Base-by-base conservation (phyloP, 92 coral and sea anemone genomes). In the Palythoa heliodiscus region DNA sequence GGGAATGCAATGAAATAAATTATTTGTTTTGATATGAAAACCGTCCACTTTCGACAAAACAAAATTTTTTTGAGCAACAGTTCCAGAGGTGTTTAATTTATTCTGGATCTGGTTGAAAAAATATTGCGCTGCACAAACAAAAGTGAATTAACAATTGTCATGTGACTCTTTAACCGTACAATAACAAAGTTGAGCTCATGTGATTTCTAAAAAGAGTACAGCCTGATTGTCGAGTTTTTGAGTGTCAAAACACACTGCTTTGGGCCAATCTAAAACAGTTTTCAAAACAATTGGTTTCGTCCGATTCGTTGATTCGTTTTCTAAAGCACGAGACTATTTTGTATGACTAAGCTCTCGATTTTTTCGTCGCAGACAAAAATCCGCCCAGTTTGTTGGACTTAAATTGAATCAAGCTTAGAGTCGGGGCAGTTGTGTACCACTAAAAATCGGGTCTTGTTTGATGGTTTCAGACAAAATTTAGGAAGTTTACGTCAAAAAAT, bases 101-200 rank as follows among this genome's bases (percentile, higher is more conserved):
- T 73, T 73, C 77, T 47, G 53, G 35, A 47, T 73, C 77, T 47
- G 53, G 35, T 73, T 73, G 72, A 64, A 73, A 74, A 74, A 74
- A 74, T 74, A 74, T 74, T 74, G 78, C 25, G 58, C 78, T 48
- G 13, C 39, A 73, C 13, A 73, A 73, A 73, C 77, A 74, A 74
- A 74, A n/a, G 25, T 48, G 78, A 74, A 74, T 74, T 47, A 74
- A 29, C 61, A 74, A 74, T 74, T n/a, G 29, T 74, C 78, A 74
- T 74, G 78, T 74, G 78, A 74, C 78, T 74, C 29, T 74, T 74
- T 0, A 74, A 74, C 17, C 35, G 0, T 8, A 13, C 58, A 74
- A 50, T 74, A 48, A 74, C 78, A 74, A 74, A 74, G 9, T 40
- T 11, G 37, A 73, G 17, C 78, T 74, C 78, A 74, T 74, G 78